phyloP scores from a whole-genome alignment of 1,140 invertebrate genomes.

The Drosophila micromelanica region DNA sequence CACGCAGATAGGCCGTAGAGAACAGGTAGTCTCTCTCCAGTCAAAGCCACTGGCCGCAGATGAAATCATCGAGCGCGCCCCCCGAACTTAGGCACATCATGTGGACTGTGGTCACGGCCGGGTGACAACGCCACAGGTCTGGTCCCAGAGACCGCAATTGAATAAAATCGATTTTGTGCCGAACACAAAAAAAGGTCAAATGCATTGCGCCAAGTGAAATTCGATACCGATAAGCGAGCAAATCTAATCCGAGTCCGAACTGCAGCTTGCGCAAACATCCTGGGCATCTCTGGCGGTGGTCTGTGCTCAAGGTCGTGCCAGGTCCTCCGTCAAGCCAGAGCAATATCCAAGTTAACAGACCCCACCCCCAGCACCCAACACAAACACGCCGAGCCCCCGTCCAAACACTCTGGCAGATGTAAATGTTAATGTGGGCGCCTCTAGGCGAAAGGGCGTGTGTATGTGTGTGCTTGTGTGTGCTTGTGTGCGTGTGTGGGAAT shows the following conservation, averaged over 20 bases:
- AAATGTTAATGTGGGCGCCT: constrained; percentile 33
- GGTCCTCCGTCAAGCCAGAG: constrained; percentile 2
- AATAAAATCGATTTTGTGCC: constrained; percentile 67
- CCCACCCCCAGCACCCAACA: background rate
- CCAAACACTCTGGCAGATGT: constrained; percentile 43
- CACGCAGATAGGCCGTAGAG: constrained; percentile 28
- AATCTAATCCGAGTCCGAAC: constrained; percentile 27
- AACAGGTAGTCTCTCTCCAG: constrained; percentile 43
- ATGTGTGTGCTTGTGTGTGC: constrained; percentile 10
- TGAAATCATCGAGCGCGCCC: constrained; percentile 69
- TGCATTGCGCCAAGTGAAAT: constrained; percentile 24
- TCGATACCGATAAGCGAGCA: constrained; percentile 33
- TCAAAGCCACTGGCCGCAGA: constrained; percentile 52
- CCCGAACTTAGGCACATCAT: constrained; percentile 10
- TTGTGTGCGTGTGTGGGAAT: constrained; percentile 58
- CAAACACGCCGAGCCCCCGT: constrained; percentile 1
- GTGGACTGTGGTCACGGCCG: constrained; percentile 68
- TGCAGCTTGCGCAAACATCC: constrained; percentile 36
- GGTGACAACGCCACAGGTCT: constrained; percentile 57
- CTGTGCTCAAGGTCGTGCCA: constrained; percentile 14
- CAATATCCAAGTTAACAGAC: constrained; percentile 10
- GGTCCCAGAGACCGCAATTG: constrained; percentile 47
- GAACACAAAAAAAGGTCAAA: constrained; percentile 27
- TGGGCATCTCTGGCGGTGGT: constrained; percentile 14
- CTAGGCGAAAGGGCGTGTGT: background rate